Percentiles rank a stretch among this genome's conserved stretches.
Evolutionary conservation across 2,113 vertebrate genomes (phyloP).

Genomic region (Carollia perspicillata): DNA sequence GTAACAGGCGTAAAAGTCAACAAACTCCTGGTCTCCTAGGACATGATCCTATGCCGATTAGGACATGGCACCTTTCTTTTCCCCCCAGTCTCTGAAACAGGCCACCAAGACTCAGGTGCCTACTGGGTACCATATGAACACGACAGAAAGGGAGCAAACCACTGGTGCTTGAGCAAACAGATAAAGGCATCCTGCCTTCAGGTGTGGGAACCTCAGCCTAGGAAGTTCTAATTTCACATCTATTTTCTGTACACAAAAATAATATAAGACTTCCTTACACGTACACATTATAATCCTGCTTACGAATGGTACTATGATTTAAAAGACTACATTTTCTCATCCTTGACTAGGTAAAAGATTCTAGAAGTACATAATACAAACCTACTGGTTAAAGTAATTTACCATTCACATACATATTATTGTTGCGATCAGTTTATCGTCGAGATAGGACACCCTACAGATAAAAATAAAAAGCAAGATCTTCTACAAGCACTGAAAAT

Average conservation of each 20-base stretch:
- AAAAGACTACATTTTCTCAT: neutral
- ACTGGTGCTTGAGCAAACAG: accelerated
- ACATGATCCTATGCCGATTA: neutral
- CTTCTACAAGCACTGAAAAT: neutral
- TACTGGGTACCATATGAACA: neutral
- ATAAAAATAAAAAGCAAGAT: neutral
- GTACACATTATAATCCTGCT: neutral
- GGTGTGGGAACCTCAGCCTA: neutral
- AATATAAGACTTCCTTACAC: neutral
- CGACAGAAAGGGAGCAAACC: neutral
- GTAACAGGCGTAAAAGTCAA: neutral
- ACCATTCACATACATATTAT: neutral
- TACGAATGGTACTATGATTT: neutral
- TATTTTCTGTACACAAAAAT: neutral
- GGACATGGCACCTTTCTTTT: neutral
- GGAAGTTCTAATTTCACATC: neutral
- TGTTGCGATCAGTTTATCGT: neutral
- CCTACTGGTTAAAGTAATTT: neutral
- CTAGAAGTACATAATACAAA: neutral
- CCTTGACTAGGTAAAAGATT: neutral
- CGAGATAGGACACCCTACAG: neutral
- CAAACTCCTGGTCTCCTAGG: neutral
- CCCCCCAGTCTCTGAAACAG: neutral
- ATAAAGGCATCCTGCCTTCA: neutral
- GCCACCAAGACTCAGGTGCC: neutral